phyloP scores from a whole-genome alignment of 2,113 vertebrate genomes.

The Misgurnus mizolepis region DNA sequence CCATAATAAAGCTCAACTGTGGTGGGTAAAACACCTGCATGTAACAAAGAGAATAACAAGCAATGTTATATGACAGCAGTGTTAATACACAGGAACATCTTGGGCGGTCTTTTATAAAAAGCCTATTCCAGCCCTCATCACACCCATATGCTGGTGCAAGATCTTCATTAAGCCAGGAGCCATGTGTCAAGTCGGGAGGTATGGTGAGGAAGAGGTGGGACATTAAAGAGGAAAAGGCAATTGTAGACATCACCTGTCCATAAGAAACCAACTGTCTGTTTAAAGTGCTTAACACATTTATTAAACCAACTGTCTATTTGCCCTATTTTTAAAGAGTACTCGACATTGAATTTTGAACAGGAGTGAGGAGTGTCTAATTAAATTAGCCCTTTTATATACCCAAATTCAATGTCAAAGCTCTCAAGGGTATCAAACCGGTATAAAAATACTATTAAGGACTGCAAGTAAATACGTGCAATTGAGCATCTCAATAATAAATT shows the following conservation, averaged over 20 bases:
- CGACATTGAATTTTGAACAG: no score
- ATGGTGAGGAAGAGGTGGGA: background rate
- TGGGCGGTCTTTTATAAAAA: constrained; percentile 9
- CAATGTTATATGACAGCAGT: background rate
- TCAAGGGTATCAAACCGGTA: no score
- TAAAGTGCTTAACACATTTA: no score
- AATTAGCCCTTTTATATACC: no score
- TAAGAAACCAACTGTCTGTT: no score
- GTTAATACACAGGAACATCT: background rate
- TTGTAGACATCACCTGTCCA: background rate
- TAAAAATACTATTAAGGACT: no score
- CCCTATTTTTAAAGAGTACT: no score
- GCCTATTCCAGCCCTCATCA: background rate
- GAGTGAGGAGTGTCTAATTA: no score
- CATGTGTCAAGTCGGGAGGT: background rate
- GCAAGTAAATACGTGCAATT: no score
- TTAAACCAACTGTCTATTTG: no score
- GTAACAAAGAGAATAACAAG: background rate
- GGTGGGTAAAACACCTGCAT: constrained; percentile 29
- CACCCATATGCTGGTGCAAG: background rate
- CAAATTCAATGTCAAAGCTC: no score
- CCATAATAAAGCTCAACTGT: constrained; percentile 50
- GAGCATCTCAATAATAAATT: no score
- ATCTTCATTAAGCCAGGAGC: constrained; percentile 25
- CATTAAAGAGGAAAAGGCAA: constrained; percentile 2